phyloP scores from a whole-genome alignment of 2,797 vertebrate genomes.

The Austrolebias charrua region DNA sequence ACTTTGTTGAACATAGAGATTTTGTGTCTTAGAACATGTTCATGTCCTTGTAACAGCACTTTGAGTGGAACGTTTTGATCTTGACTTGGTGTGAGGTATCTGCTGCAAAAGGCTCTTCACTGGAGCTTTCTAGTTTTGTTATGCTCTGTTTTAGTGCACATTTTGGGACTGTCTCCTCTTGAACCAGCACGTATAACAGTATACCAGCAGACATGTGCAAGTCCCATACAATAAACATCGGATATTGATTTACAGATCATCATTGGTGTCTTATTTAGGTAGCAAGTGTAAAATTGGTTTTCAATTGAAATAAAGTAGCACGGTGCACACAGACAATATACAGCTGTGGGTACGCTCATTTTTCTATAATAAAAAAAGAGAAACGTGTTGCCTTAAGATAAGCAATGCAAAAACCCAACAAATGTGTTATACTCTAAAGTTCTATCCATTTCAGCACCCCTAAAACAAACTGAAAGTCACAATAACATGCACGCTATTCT shows the following conservation, averaged over 20 bases:
- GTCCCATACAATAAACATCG: too few species aligned
- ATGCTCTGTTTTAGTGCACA: constrained; percentile 27
- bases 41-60: background rate
- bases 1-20: background rate
- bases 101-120: constrained; percentile 10
- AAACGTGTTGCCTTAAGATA: too few species aligned
- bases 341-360: too few species aligned
- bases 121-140: constrained; percentile 17
- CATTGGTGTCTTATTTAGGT: constrained; percentile 1
- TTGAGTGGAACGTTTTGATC: constrained; percentile 2
- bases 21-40: background rate
- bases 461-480: background rate
- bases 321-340: too few species aligned
- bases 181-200: constrained; percentile 34
- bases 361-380: too few species aligned
- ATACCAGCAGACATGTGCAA: constrained; percentile 4
- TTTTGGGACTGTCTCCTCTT: constrained; percentile 32
- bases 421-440: too few species aligned
- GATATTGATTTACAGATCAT: too few species aligned
- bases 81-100: constrained; percentile 14
- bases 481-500: constrained; percentile 7
- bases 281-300: background rate
- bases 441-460: background rate
- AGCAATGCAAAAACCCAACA: too few species aligned
- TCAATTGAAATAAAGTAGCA: too few species aligned